Percentiles rank a stretch among this genome's conserved stretches.
phyloP scores from a whole-genome alignment of 2,797 vertebrate genomes.

The Centroberyx gerrardi region DNA sequence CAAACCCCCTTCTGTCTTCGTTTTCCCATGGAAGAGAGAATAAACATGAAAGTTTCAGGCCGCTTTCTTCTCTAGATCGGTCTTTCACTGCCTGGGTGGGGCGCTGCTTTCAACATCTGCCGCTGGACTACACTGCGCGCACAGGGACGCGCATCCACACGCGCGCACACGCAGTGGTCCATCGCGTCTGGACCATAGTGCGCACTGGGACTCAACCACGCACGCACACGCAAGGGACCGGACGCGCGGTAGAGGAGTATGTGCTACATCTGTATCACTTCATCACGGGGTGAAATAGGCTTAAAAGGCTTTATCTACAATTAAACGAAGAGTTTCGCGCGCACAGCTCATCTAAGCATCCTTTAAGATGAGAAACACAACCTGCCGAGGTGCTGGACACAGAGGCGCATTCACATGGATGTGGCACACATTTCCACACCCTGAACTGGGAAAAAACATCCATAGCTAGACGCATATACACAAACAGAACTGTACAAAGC shows the following conservation, averaged over 20 bases:
- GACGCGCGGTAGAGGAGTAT: background rate
- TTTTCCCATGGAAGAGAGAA: conserved; percentile 61
- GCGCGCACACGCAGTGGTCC: background rate
- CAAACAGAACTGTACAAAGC: conserved; percentile 76
- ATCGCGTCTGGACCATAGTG: background rate
- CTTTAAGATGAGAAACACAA: conserved; percentile 15
- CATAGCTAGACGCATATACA: conserved; percentile 60
- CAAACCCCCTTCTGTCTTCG: conserved; percentile 23
- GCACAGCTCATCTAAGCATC: background rate
- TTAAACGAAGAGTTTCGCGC: no score
- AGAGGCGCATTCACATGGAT: conserved; percentile 74
- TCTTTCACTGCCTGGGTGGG: conserved; percentile 66
- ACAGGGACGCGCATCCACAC: conserved; percentile 10
- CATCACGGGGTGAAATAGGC: background rate
- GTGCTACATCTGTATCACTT: conserved; percentile 1
- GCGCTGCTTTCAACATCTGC: conserved; percentile 61
- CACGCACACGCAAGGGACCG: background rate
- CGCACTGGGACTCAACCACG: background rate
- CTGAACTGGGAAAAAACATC: conserved; percentile 60
- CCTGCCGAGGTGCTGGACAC: conserved; percentile 46
- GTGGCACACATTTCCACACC: conserved; percentile 63
- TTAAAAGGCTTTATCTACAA: background rate
- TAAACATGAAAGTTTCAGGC: conserved; percentile 54
- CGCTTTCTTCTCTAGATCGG: conserved; percentile 60
- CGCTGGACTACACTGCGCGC: conserved; percentile 33